Base-by-base conservation (phyloP, 2,797 vertebrate genomes). In the Pogonophryne albipinna region DNA sequence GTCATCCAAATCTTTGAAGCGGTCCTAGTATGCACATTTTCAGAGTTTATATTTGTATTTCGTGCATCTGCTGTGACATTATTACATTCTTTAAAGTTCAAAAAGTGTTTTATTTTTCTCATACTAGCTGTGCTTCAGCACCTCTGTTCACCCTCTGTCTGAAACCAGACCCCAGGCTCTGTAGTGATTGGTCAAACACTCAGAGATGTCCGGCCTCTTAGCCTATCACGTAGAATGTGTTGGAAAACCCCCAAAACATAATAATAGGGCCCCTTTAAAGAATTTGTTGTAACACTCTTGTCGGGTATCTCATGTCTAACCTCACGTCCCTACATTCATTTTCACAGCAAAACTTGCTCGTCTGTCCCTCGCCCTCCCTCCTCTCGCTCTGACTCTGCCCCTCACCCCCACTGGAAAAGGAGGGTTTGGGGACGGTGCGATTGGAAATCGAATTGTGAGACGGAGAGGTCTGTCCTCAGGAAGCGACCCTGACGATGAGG, bases 301-400 rank as follows among this genome's bases (percentile, higher is more conserved):
- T 58, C 13, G 23, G n/a, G n/a, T 16, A 4, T 47, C 51, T 42
- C 23, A 8, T 15, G 6, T 34, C 4, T 56, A 67, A 78, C 14
- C 2, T 55, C 10, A 80, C 52, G 58, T 58, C 8, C 23, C 31
- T 74, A 0, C 23, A 86, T 52, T 80, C 27, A 66, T 75, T 82
- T 87, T 78, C 60, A 75, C 83, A 96, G 95, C 96, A 56, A 98
- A 98, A 92, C 93, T 98, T 13, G 97, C 97, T 19, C 96, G 96
- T 53, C 95, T 98, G 69, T 97, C 97, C 34, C 95, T 98, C 70
- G 94, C 96, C 50, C 95, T 98, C 58, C 97, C 97, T 69, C 97
- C 97, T 12, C 94, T 98, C n/a, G 93, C 96, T 80, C 92, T 98
- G 84, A 96, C 95, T 79, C 95, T 96, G n/a, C 97, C 96, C 81